Base-by-base conservation (phyloP, 2,888 invertebrate species). In the Parnassius orleans region DNA sequence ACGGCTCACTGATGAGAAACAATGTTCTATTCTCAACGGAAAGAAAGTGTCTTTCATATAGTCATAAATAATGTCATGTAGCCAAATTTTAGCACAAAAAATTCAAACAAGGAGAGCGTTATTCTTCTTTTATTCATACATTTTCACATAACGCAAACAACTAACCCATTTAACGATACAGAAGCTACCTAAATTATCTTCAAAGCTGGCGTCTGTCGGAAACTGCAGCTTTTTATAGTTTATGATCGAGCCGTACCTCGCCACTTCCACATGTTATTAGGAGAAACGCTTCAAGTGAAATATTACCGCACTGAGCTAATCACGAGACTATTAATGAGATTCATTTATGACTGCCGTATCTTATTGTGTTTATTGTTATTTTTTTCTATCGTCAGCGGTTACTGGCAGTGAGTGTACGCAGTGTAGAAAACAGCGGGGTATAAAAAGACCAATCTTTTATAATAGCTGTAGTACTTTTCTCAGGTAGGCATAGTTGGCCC, bases 211-310 rank as follows among this genome's bases (percentile, higher is more conserved):
- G 80, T 80, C 74, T 76, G 74, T 78, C 79, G 78, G 76, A 78
- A 79, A 74, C 76, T 73, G 72, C 66, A 69, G 72, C 77, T 79
- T 79, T 79, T 80, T 76, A 81, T 79, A 79, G 77, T 76, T 78
- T 73, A 79, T 73, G 75, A 76, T 53, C 63, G 62, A 48, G 59
- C 68, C 73, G 76, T 74, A 77, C 74, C 73, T 61, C 70, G 64
- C 64, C 69, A 73, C 72, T 71, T 75, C 72, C 75, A 73, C 70
- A 72, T 70, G 73, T 74, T 76, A 76, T 75, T 73, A 72, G 69
- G 42, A 74, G 71, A 73, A 75, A 76, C 71, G 68, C 65, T 64
- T 66, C 71, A 72, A 74, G 78, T 80, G 78, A 80, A 81, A 76
- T 70, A 71, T 76, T 72, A 76, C 70, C 70, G 70, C 72, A 72